Evolutionary conservation across 2,113 vertebrate species (phyloP).

Genomic region (Nymphicus hollandicus): DNA sequence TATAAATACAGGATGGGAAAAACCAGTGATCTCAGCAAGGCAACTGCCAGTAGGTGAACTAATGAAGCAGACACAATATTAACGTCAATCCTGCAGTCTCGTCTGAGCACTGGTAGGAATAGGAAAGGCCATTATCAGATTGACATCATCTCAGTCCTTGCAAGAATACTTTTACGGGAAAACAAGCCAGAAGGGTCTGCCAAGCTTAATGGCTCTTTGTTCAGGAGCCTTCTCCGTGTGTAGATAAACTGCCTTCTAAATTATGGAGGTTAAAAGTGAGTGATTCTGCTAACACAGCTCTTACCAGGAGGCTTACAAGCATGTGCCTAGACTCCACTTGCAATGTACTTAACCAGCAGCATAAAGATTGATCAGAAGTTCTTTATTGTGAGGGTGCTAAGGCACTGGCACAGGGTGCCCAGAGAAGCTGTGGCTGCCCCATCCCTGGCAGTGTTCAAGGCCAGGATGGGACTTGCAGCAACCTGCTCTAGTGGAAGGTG

Average conservation of each 20-base stretch:
- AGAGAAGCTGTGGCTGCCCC: not conserved
- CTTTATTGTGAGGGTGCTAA: not conserved
- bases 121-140: not conserved
- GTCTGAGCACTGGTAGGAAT: not conserved
- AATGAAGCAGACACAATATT: constrained; percentile 40
- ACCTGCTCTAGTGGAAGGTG: not conserved
- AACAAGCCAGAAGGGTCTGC: not conserved
- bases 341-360: not conserved
- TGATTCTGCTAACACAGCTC: not conserved
- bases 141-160: not conserved
- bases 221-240: not conserved
- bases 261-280: not conserved
- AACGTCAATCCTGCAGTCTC: not conserved
- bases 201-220: not conserved
- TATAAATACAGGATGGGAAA: constrained; percentile 53
- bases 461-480: not conserved
- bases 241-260: not conserved
- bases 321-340: not conserved
- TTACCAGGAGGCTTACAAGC: not conserved
- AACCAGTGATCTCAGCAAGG: constrained; percentile 67
- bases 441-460: not conserved
- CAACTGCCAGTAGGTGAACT: constrained; percentile 63
- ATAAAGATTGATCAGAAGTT: not conserved
- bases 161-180: not conserved
- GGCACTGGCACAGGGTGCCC: not conserved